Base-by-base conservation (phyloP, 2,113 vertebrate genomes). In the Tyto alba region DNA sequence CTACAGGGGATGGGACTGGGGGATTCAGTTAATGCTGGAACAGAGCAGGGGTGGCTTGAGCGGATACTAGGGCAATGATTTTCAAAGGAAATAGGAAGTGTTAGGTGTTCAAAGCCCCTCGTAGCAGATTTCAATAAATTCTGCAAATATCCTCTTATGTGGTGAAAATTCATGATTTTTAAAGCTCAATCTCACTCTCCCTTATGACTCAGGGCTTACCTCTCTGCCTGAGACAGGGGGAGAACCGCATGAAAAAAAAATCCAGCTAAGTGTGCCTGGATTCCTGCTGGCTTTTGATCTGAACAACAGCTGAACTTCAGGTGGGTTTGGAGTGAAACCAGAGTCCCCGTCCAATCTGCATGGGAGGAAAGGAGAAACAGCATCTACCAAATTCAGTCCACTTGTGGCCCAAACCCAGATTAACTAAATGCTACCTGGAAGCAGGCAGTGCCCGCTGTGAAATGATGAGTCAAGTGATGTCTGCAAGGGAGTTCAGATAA, bases 161-260 rank as follows among this genome's bases (percentile, higher is more conserved):
- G 20, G 34, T 36, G 4, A 75, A 84, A 95, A 71, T 1, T 16
- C 13, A 17, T 40, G 2, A 1, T 19, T 93, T 63, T 85, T 40
- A 43, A 80, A 71, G 47, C 4, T 41, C 38, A 40, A 60, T 56
- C 15, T 71, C 50, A 21, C 17, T 5, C 23, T 6, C 7, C 4
- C 10, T 38, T n/a, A 71, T 21, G 17, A 56, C 9, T 29, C 29
- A 34, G 30, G 4, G 10, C 7, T 72, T 30, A 13, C 18, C 11
- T 79, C 53, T 89, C 71, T 75, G n/a, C n/a, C 68, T 73, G 63
- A 4, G 12, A 4, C 11, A 17, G 11, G 11, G 32, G 20, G 1
- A 60, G 21, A 86, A 67, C 9, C 1, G 6, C 0, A 1, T 36
- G 34, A 7, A 9, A 10, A 36, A 52, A 75, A 52, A 23, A 2